Evolutionary conservation across 2,113 vertebrate genomes (phyloP).

Genomic region (Varanus salvator): DNA sequence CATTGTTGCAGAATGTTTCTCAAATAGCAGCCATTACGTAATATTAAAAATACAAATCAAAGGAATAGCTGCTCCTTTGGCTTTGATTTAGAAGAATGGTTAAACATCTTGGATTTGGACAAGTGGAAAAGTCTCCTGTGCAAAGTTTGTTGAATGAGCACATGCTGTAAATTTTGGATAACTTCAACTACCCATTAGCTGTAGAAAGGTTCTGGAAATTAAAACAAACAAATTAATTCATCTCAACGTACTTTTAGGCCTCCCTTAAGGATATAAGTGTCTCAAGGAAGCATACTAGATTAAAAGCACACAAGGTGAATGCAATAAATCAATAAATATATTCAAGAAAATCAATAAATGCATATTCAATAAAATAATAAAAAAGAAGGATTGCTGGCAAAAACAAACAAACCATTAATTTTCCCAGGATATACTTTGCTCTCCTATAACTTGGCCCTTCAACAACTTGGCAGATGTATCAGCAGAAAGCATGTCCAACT

Average conservation of each 20-base stretch:
- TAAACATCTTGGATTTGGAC: not conserved
- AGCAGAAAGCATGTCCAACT: not conserved
- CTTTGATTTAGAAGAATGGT: constrained; percentile 23
- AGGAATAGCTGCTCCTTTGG: constrained; percentile 32
- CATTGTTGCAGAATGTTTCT: constrained; percentile 41
- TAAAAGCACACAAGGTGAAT: too few relatives aligned
- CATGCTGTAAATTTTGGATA: not conserved
- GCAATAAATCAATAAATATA: too few relatives aligned
- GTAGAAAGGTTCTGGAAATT: too few relatives aligned
- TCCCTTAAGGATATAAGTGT: too few relatives aligned
- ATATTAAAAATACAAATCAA: constrained; percentile 51
- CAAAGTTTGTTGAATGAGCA: not conserved
- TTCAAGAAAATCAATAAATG: too few relatives aligned
- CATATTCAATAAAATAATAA: too few relatives aligned
- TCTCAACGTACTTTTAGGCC: too few relatives aligned
- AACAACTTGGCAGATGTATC: not conserved
- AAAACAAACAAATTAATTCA: not conserved
- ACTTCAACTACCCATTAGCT: not conserved
- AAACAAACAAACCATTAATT: not conserved
- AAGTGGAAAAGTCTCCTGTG: not conserved
- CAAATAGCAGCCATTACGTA: constrained; percentile 48
- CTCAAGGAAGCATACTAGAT: too few relatives aligned
- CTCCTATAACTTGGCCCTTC: not conserved
- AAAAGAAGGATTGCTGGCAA: too few relatives aligned
- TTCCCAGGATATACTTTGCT: not conserved